Conservation (phyloP, 2,888 invertebrate species). For the Lasioglossum oenotherae region DNA sequence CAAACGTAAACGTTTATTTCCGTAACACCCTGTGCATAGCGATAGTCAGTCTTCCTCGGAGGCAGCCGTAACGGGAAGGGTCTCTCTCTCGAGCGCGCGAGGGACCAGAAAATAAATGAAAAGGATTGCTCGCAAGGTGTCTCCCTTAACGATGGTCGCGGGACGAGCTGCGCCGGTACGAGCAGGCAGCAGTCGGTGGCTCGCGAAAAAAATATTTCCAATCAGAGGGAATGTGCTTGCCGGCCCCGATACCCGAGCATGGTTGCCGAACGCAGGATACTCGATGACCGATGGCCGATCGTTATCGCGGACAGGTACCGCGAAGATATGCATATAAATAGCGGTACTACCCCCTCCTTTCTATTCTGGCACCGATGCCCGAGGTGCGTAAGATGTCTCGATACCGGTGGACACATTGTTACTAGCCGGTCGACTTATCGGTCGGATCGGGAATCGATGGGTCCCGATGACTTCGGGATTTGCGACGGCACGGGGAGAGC, state of each 20-base stretch:
- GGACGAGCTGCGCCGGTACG: slow-evolving; percentile 14
- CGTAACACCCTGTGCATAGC: slow-evolving; percentile 27
- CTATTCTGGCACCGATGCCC: slow-evolving; percentile 37
- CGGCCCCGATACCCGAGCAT: slow-evolving; percentile 43
- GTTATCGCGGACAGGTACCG: slow-evolving; percentile 61
- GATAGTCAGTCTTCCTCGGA: slow-evolving; percentile 44
- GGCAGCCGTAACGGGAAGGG: slow-evolving; percentile 15
- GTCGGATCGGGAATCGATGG: slow-evolving; percentile 47
- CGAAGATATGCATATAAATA: slow-evolving; percentile 63
- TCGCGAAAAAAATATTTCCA: slow-evolving; percentile 60
- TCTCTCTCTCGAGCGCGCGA: not conserved
- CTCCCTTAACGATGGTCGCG: slow-evolving; percentile 55
- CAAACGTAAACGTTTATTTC: not conserved
- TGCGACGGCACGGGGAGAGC: not conserved
- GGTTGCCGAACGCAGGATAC: slow-evolving; percentile 48
- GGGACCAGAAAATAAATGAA: slow-evolving; percentile 43
- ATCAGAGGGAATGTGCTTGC: slow-evolving; percentile 50
- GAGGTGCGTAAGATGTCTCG: slow-evolving; percentile 53
- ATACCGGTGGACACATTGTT: slow-evolving; percentile 55
- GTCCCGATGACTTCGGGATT: slow-evolving; percentile 41
- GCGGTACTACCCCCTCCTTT: slow-evolving; percentile 37
- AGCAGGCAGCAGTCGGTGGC: not conserved
- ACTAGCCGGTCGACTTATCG: slow-evolving; percentile 32
- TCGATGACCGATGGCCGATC: slow-evolving; percentile 66
- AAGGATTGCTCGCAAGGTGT: slow-evolving; percentile 42